These are phyloP conservation scores for Acrocephalus scirpaceus DNA, from an alignment of 2,797 vertebrate genomes.

Conservation along the genomic window DNA sequence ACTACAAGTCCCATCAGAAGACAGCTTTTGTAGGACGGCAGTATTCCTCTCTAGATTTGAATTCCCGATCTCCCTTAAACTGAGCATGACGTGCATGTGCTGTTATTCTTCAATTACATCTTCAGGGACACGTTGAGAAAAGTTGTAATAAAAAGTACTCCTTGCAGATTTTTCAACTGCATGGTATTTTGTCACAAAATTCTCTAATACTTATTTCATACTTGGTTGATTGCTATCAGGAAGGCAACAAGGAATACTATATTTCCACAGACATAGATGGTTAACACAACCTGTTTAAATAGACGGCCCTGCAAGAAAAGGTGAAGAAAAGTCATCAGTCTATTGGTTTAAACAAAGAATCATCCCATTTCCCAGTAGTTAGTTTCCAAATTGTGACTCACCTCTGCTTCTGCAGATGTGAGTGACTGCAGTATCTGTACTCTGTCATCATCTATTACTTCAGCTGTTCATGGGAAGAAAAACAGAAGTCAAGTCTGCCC, in stretches of 20 bases:
- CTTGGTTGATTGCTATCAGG: slow-evolving; percentile 74
- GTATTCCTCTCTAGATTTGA: not conserved
- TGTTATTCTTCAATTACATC: not conserved
- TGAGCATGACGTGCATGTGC: rapidly evolving
- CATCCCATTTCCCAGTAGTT: not conserved
- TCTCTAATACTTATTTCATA: slow-evolving; percentile 64
- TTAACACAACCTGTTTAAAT: slow-evolving; percentile 81
- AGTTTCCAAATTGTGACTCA: slow-evolving; percentile 39
- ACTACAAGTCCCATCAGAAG: not conserved
- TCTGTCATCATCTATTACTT: slow-evolving; percentile 78
- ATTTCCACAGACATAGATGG: slow-evolving; percentile 84
- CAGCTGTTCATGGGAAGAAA: slow-evolving; percentile 66
- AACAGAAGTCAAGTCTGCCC: not conserved
- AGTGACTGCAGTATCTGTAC: slow-evolving; percentile 79
- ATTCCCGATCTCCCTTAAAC: not conserved
- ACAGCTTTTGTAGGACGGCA: not conserved
- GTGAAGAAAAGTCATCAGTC: not conserved
- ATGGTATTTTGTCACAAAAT: not conserved
- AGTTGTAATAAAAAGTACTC: not conserved
- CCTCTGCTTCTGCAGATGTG: slow-evolving; percentile 73
- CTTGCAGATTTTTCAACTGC: not conserved
- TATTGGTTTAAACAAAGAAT: not conserved
- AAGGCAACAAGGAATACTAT: slow-evolving; percentile 77
- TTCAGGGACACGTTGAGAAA: not conserved
- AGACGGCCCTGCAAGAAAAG: slow-evolving; percentile 73